These are phyloP conservation scores for Eucriotettix oculatus DNA, from an alignment of 2,888 invertebrate genomes.

Conservation along the genomic window DNA sequence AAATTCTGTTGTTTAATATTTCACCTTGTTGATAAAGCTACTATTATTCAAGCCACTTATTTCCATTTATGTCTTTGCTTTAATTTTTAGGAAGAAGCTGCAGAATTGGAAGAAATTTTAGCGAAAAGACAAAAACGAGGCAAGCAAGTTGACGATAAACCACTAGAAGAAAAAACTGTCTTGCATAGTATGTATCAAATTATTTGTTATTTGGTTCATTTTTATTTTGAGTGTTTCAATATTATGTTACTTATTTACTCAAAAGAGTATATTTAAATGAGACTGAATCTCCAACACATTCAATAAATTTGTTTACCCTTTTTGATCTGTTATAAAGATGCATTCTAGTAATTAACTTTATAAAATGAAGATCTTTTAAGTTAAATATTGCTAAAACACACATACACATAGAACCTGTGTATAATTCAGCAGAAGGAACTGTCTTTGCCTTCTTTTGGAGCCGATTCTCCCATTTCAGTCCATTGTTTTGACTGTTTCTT, in stretches of 20 bases:
- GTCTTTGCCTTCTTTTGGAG: too few relatives aligned
- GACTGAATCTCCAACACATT: too few relatives aligned
- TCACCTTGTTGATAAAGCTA: not conserved
- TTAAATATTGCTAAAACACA: too few relatives aligned
- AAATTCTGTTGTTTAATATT: not conserved
- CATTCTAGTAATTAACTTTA: too few relatives aligned
- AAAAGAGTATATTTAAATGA: too few relatives aligned
- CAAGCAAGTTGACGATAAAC: conserved; percentile 75
- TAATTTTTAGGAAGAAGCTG: conserved; percentile 56
- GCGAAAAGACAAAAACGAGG: conserved; percentile 81
- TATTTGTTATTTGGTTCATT: not conserved
- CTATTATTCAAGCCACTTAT: not conserved
- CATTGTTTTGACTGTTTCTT: too few relatives aligned
- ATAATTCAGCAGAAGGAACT: too few relatives aligned
- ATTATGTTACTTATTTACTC: not conserved
- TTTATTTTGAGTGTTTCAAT: not conserved
- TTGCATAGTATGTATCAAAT: conserved; percentile 56
- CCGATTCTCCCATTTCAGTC: too few relatives aligned
- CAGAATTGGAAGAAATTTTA: conserved; percentile 83
- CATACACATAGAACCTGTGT: too few relatives aligned
- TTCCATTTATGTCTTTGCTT: not conserved
- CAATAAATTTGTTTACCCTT: too few relatives aligned
- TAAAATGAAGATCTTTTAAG: too few relatives aligned
- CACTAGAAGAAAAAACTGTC: conserved; percentile 86
- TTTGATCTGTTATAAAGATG: too few relatives aligned